Evolutionary conservation across 2,888 invertebrate genomes (phyloP), one percentile per base, ranked within the genome.

Genomic region (Clistopyga incitator): DNA sequence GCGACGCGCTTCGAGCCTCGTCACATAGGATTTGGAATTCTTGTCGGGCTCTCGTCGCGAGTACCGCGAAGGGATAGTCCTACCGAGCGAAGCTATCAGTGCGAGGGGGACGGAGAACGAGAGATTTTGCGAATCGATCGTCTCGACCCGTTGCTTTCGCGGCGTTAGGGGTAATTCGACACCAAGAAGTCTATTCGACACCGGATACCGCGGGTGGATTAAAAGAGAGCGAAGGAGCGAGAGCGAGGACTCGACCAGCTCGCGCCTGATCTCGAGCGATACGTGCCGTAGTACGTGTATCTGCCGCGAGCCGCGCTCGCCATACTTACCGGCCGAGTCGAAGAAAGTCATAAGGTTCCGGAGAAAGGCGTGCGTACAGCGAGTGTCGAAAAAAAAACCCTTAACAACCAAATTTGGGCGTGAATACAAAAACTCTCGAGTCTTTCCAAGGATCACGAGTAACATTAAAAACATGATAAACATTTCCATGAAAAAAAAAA

Each of bases 121-220:
- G 88, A 90, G 90, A 91, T 90, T 90, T 84, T 87, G 87, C 91
- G 90, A 91, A 90, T 90, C 90, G 89, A 88, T 86, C 88, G 88
- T 85, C 87, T 87, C 86, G 87, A 86, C 87, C 86, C 85, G 86
- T 90, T 90, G 90, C 89, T 89, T 89, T 80, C 64, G 70, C 50
- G 70, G 83, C 81, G 74, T 79, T 72, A 65, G 82, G 76, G 85
- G 91, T 89, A 91, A 91, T 90, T 90, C 85, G 90, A 91, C 87
- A 91, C 90, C 89, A 84, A 81, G 71, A 82, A 86, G 87, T 88
- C 88, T 86, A 90, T 90, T 90, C 88, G 91, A 91, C 89, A 91
- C 89, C 88, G 89, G 91, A 91, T 88, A 91, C 91, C 88, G 88
- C 91, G 91, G 91, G 91, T 91, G 89, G 91, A 91, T 91, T 91